Evolutionary conservation across 92 coral and sea anemone genomes (phyloP).

Genomic region (Porites cylindrica): DNA sequence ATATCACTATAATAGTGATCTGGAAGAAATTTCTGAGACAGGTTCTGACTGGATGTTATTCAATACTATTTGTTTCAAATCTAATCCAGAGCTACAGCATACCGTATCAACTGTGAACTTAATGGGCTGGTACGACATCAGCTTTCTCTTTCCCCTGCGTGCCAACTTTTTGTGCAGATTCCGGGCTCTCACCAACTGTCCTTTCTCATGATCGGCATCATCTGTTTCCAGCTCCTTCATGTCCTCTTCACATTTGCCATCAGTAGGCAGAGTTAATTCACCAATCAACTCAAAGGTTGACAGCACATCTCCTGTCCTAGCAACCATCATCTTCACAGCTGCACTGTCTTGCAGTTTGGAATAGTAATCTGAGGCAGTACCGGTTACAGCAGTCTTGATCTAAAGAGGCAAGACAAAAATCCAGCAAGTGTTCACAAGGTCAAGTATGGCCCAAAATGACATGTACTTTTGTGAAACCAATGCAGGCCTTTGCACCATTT

Average conservation of each 20-base stretch:
- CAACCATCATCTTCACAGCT: slow-evolving; percentile 75
- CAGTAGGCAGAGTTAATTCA: slow-evolving; percentile 89
- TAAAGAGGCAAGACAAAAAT: background rate
- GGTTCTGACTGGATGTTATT: background rate
- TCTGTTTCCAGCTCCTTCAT: slow-evolving; percentile 82
- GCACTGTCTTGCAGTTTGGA: slow-evolving; percentile 74
- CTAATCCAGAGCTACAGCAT: slow-evolving; percentile 24
- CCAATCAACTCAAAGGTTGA: slow-evolving; percentile 82
- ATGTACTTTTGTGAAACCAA: no score
- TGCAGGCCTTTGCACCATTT: no score
- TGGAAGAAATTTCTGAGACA: no score
- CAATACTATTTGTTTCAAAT: background rate
- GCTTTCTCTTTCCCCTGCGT: slow-evolving; percentile 78
- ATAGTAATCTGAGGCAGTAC: slow-evolving; percentile 79
- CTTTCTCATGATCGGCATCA: slow-evolving; percentile 69
- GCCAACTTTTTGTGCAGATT: slow-evolving; percentile 73
- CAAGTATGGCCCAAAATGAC: background rate
- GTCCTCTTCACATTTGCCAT: slow-evolving; percentile 83
- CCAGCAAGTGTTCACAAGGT: slow-evolving; percentile 50
- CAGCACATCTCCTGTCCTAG: slow-evolving; percentile 77
- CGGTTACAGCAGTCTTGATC: slow-evolving; percentile 79
- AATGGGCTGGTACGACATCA: slow-evolving; percentile 87
- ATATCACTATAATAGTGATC: no score
- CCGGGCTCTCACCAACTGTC: slow-evolving; percentile 72
- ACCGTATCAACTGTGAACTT: slow-evolving; percentile 83